Evolutionary conservation across 2,888 invertebrate genomes (phyloP).

Genomic region (Argyra leucocephala): DNA sequence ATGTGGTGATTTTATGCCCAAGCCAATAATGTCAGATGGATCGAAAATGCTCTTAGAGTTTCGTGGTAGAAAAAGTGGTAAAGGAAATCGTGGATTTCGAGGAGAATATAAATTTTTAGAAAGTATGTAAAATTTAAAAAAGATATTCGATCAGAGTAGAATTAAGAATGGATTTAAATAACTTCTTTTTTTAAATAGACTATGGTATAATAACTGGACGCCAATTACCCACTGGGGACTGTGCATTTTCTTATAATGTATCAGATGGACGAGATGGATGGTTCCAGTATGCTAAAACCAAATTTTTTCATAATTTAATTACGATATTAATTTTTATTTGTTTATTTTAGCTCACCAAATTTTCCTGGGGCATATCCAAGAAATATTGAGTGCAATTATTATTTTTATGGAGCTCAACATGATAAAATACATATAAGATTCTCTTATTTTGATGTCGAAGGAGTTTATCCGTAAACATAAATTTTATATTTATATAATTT

Average conservation of each 20-base stretch:
- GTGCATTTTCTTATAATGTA: constrained; percentile 84
- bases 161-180: not conserved
- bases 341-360: constrained; percentile 57
- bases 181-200: constrained; percentile 50
- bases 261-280: constrained; percentile 68
- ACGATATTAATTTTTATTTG: constrained; percentile 12
- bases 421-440: constrained; percentile 78
- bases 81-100: constrained; percentile 74
- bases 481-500: not conserved
- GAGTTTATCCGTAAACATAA: constrained; percentile 76
- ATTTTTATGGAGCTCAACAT: constrained; percentile 69
- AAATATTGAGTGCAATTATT: constrained; percentile 83
- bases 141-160: not conserved
- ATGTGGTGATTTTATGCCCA: constrained; percentile 73
- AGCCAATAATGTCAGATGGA: constrained; percentile 87
- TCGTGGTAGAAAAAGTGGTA: constrained; percentile 65
- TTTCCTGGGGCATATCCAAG: constrained; percentile 85
- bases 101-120: constrained; percentile 81
- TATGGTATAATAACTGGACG: constrained; percentile 76
- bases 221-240: constrained; percentile 66
- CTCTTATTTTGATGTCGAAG: constrained; percentile 88
- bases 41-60: constrained; percentile 79
- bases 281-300: constrained; percentile 46
- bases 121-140: constrained; percentile 53
- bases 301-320: not conserved